Percentiles rank a stretch among this genome's conserved stretches.
These are phyloP conservation scores for Zaprionus lachaisei DNA, from an alignment of 1,140 invertebrate species.

Conservation along the genomic window DNA sequence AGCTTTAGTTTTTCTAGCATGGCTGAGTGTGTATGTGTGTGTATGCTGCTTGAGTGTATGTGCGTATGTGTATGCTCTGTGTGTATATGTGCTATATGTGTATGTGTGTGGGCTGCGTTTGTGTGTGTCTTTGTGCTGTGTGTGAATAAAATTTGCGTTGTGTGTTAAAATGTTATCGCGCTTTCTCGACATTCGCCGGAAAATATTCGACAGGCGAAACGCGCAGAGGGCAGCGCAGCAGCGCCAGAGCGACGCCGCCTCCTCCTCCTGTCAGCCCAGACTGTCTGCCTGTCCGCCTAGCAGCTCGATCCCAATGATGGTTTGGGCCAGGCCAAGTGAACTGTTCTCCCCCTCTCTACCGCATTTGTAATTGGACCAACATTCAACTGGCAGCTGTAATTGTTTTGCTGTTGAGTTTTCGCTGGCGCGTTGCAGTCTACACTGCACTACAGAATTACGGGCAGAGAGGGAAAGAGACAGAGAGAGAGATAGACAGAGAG, in stretches of 20 bases:
- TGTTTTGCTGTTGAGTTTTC: constrained; percentile 71
- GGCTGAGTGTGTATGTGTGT: neutral
- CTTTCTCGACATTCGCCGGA: constrained; percentile 59
- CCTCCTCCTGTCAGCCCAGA: neutral
- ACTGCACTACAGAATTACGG: neutral
- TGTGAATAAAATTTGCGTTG: constrained; percentile 65
- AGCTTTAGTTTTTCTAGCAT: constrained; percentile 27
- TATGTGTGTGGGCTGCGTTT: no score
- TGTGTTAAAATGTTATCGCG: constrained; percentile 78
- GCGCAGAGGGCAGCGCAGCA: constrained; percentile 20
- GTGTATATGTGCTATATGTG: no score
- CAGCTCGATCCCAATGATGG: neutral
- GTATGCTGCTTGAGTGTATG: no score
- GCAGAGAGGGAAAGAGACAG: neutral
- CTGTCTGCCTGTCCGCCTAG: neutral
- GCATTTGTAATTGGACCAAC: constrained; percentile 67
- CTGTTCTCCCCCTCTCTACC: neutral
- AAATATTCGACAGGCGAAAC: constrained; percentile 61
- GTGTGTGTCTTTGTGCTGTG: neutral
- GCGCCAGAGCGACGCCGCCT: constrained; percentile 24
- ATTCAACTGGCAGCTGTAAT: constrained; percentile 68
- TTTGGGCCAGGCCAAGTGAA: constrained; percentile 35
- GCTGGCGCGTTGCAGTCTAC: constrained; percentile 26
- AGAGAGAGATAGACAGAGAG: neutral
- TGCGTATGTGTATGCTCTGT: no score